phyloP scores from a whole-genome alignment of 2,797 vertebrate species.

The Poeciliopsis turneri region DNA sequence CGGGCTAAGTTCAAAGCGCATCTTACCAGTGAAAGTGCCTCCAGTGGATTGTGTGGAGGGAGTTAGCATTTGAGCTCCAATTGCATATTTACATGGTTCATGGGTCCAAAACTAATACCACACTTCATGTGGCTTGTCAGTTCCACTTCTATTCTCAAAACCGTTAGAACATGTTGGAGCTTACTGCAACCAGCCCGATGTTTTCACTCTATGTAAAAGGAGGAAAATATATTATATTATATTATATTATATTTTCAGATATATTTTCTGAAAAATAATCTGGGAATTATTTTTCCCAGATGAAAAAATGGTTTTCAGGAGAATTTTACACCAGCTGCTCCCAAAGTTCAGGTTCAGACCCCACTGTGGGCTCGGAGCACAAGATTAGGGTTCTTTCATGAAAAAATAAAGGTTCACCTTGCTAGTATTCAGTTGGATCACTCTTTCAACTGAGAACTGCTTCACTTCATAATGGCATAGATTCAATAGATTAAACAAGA shows the following conservation, averaged over 20 bases:
- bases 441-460: background rate
- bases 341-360: background rate
- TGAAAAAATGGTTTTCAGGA: background rate
- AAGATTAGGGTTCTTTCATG: background rate
- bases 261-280: too few species aligned
- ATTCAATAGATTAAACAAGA: background rate
- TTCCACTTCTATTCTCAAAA: background rate
- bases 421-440: background rate
- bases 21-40: background rate
- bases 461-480: background rate
- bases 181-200: background rate
- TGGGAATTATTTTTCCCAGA: background rate
- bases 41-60: background rate
- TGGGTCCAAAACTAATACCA: background rate
- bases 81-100: conserved; percentile 3
- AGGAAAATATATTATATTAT: too few species aligned
- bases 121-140: background rate
- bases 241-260: background rate
- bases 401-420: background rate
- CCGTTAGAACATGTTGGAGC: background rate
- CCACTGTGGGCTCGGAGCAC: background rate
- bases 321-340: background rate
- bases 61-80: background rate
- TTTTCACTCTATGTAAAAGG: background rate
- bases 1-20: background rate